Conservation (phyloP, 30 jellyfish, hydroid and myxozoan genomes). For the Hydractinia symbiolongicarpus region DNA sequence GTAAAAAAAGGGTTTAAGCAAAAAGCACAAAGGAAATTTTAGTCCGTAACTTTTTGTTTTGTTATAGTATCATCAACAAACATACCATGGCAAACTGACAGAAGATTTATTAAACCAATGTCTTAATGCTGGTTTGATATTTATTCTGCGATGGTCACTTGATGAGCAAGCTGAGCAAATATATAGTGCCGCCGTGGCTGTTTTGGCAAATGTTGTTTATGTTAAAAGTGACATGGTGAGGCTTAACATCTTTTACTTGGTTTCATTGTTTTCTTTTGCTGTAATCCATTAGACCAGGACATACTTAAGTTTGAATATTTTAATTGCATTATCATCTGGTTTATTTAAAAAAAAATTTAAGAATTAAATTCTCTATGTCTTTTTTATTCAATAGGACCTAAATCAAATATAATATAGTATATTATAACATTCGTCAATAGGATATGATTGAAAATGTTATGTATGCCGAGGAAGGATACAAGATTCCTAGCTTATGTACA, state of each 20-base stretch:
- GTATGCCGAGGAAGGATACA: conserved; percentile 33
- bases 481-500: conserved; percentile 43
- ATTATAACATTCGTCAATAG: neutral
- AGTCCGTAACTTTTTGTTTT: neutral
- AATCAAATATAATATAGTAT: too few relatives aligned
- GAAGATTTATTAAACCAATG: conserved; percentile 27
- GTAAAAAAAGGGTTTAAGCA: too few relatives aligned
- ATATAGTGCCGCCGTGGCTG: conserved; percentile 66
- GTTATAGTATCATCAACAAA: conserved; percentile 21
- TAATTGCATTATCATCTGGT: too few relatives aligned
- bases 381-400: too few relatives aligned
- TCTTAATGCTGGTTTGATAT: conserved; percentile 81
- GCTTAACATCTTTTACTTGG: neutral
- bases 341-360: too few relatives aligned
- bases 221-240: conserved; percentile 54
- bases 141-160: conserved; percentile 82
- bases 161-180: conserved; percentile 80
- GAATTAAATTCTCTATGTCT: too few relatives aligned
- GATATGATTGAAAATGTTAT: conserved; percentile 34
- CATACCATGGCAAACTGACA: conserved; percentile 18
- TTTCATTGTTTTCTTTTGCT: too few relatives aligned
- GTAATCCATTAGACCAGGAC: too few relatives aligned
- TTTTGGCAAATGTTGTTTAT: conserved; percentile 41
- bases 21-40: neutral
- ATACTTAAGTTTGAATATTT: too few relatives aligned